Conservation (phyloP, 2,113 vertebrate species). For the Hippocampus comes region DNA sequence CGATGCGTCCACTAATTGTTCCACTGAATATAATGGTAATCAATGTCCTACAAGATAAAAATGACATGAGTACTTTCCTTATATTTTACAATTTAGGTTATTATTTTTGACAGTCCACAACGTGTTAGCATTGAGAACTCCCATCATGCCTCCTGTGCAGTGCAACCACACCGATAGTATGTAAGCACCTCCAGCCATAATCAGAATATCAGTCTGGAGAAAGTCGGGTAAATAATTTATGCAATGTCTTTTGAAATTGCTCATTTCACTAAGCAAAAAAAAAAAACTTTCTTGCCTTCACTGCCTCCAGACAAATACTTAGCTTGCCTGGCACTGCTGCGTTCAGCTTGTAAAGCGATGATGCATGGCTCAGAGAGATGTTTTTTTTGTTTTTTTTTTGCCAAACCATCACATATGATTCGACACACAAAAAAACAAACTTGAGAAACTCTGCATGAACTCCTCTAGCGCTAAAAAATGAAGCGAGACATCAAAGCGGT, state of each 20-base stretch:
- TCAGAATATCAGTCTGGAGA: slow-evolving; percentile 53
- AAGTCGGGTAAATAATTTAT: slow-evolving; percentile 67
- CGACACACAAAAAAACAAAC: slow-evolving; percentile 50
- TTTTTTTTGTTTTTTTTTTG: slow-evolving; percentile 10
- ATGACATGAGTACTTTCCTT: slow-evolving; percentile 30
- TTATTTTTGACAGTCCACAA: slow-evolving; percentile 32
- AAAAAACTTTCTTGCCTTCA: slow-evolving; percentile 47
- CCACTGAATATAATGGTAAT: slow-evolving; percentile 29
- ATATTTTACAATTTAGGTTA: slow-evolving; percentile 27
- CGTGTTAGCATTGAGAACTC: slow-evolving; percentile 49
- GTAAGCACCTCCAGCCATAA: slow-evolving; percentile 60
- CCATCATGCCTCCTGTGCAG: slow-evolving; percentile 52
- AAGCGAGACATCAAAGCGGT: slow-evolving; percentile 43
- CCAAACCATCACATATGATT: slow-evolving; percentile 49
- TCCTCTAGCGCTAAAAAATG: slow-evolving; percentile 26
- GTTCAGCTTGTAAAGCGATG: slow-evolving; percentile 46
- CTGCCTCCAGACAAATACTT: slow-evolving; percentile 52
- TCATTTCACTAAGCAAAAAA: slow-evolving; percentile 53
- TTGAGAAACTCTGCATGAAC: slow-evolving; percentile 48
- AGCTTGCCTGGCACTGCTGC: slow-evolving; percentile 48
- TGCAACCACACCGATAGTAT: slow-evolving; percentile 51
- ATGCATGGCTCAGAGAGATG: slow-evolving; percentile 45
- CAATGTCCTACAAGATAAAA: slow-evolving; percentile 43
- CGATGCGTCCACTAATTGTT: slow-evolving; percentile 12
- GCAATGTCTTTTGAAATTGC: slow-evolving; percentile 57